Evolutionary conservation across 2,888 invertebrate genomes (phyloP), one percentile per base, ranked within the genome.

Genomic region (Boloria euphrosyne): DNA sequence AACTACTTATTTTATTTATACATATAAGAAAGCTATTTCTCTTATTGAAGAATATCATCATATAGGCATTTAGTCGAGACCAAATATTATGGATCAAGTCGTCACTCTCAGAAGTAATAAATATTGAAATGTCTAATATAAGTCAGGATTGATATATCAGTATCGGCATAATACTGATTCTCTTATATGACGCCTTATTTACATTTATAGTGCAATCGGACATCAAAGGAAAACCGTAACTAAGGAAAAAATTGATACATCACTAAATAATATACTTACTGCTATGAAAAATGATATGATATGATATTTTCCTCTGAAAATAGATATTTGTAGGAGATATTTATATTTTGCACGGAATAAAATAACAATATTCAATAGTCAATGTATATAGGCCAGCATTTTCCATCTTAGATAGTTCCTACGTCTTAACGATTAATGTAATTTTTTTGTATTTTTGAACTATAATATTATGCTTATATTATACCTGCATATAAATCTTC

Each of bases 51-150:
- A 18, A 7, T n/a, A n/a, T n/a, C 22, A 44, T n/a, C 13, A 44
- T 55, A 55, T 13, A 16, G 43, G 43, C 17, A 38, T 57, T 10
- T 46, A n/a, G 46, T 22, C 57, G n/a, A 44, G 22, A 57, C 22
- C 57, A 22, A 44, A 44, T 43, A 2, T 43, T 38, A 13, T 44
- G 22, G 49, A 31, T 50, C 31, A 14, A 50, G 17, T 17, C n/a
- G 47, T 52, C 46, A 55, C 57, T 51, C 47, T 18, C 13, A 18
- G 46, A 59, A 62, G 55, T 62, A 70, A 70, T 70, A 70, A 65
- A 62, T 70, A 70, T 62, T 67, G 65, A 65, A 67, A 67, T 70
- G 53, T 53, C 59, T 62, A 65, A 67, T 67, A 70, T 16, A 14
- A 47, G 50, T 53, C 54, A 55, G 31, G 38, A 51, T 53, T 53